Base-by-base conservation (phyloP, 1,140 invertebrate genomes). In the Stegodyphus mimosarum region DNA sequence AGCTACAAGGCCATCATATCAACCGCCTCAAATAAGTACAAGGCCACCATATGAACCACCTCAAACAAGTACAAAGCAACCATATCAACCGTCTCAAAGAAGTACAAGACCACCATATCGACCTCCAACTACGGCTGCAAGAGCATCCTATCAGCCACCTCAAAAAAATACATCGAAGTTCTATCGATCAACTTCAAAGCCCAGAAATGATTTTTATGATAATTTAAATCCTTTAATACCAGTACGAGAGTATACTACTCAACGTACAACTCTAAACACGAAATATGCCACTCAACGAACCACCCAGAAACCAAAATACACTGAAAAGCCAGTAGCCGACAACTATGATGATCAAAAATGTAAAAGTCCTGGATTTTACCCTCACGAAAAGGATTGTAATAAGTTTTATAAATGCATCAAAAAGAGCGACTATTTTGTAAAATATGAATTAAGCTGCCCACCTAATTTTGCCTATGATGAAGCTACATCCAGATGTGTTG, bases 361-460 rank as follows among this genome's bases (percentile, higher is more conserved):
- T 48, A 78, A 17, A 6, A n/a, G 72, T 55, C 81, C 72, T 51
- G 88, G 88, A 13, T 88, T 89, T 63, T 89, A 86, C 79, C 51
- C 74, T 6, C 76, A 89, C 77, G 85, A 87, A 15, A 52, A 71
- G 60, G 81, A 89, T 64, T 89, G 88, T 53, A 74, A 70, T 3
- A 88, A 87, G 70, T 89, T 89, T 73, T 88, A 87, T 69, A 77
- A 88, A 69, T 89, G 88, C 70, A 84, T 88, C 0, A 91, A 91
- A 6, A 70, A 52, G n/a, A 10, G 89, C n/a, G 92, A 92, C n/a
- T 75, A 74, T 49, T 84, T 84, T 10, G 63, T 84, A 7, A 15
- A 60, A 60, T 84, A 84, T 18, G 81, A 84, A 70, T 53, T 84
- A 13, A 76, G 63, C 13, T 86, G 91, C 93, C 78, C 95, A 94